These are phyloP conservation scores for Hydrocynus forskahlii DNA, from an alignment of 2,797 vertebrate genomes.

Conservation along the genomic window DNA sequence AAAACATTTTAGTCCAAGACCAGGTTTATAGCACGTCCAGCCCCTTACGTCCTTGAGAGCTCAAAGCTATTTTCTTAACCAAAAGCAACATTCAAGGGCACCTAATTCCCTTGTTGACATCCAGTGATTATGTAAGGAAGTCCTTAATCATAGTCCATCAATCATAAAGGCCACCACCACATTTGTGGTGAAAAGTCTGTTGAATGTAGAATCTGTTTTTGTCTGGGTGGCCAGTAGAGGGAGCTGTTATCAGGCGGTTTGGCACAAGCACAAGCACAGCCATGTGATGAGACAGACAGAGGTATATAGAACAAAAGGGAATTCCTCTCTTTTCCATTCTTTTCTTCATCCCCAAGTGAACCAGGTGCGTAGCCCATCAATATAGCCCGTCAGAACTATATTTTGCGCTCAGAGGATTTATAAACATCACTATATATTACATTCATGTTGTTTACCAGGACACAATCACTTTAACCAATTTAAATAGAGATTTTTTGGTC, in stretches of 20 bases:
- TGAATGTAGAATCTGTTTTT: not conserved
- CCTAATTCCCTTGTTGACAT: not conserved
- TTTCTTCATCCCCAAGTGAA: conserved; percentile 53
- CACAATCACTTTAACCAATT: conserved; percentile 6
- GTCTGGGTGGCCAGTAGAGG: conserved; percentile 69
- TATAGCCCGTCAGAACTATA: conserved; percentile 27
- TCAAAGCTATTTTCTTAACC: not conserved
- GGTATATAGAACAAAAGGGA: conserved; percentile 46
- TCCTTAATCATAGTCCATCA: conserved; percentile 8
- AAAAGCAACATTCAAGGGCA: not conserved
- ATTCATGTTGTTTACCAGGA: conserved; percentile 1
- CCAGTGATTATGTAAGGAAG: not conserved
- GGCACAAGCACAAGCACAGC: conserved; percentile 65
- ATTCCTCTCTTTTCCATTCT: conserved; percentile 47
- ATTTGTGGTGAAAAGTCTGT: not conserved
- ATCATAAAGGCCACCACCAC: not conserved
- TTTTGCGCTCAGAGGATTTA: conserved; percentile 5
- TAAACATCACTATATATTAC: too few relatives aligned
- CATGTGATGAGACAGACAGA: conserved; percentile 33
- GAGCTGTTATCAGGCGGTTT: conserved; percentile 72
- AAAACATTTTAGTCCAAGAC: not conserved
- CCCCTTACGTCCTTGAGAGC: not conserved
- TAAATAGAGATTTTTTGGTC: not conserved
- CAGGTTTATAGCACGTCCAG: not conserved
- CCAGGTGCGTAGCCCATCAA: conserved; percentile 40